Conservation (phyloP, 2,888 invertebrate genomes). For the Rambutsinella grinnellia region DNA sequence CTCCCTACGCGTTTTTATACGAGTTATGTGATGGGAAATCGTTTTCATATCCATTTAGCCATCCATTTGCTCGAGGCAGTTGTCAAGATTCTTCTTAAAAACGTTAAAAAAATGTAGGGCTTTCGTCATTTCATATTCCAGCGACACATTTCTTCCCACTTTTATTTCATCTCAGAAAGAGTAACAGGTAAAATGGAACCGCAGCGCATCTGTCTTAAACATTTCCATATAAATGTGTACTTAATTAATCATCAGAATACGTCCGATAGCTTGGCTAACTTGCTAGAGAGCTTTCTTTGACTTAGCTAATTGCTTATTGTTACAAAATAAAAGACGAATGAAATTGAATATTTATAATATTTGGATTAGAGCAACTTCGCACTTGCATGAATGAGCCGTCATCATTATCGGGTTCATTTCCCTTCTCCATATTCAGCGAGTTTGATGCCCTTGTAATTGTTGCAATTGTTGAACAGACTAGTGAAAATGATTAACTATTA, state of each 20-base stretch:
- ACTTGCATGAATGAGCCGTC: background rate
- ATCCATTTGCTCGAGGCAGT: background rate
- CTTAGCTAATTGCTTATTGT: constrained; percentile 20
- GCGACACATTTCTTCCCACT: background rate
- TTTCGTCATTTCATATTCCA: background rate
- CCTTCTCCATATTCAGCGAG: constrained; percentile 5
- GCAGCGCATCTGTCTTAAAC: background rate
- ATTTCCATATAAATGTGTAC: constrained; percentile 1
- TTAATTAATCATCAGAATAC: constrained; percentile 6
- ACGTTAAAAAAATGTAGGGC: background rate
- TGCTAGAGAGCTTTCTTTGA: no score
- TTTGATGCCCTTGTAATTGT: constrained; percentile 48
- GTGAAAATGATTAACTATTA: no score
- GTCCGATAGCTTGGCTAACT: no score
- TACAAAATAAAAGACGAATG: background rate
- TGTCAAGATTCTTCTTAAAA: background rate
- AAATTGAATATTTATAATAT: constrained; percentile 26
- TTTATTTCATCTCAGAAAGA: no score
- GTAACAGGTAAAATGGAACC: no score
- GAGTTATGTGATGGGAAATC: constrained; percentile 3
- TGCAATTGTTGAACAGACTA: no score
- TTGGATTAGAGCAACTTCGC: background rate
- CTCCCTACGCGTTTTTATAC: constrained; percentile 42
- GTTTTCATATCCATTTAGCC: background rate
- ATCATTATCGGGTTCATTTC: constrained; percentile 26